phyloP scores from a whole-genome alignment of 2,113 vertebrate species.

The Phyllostomus hastatus region DNA sequence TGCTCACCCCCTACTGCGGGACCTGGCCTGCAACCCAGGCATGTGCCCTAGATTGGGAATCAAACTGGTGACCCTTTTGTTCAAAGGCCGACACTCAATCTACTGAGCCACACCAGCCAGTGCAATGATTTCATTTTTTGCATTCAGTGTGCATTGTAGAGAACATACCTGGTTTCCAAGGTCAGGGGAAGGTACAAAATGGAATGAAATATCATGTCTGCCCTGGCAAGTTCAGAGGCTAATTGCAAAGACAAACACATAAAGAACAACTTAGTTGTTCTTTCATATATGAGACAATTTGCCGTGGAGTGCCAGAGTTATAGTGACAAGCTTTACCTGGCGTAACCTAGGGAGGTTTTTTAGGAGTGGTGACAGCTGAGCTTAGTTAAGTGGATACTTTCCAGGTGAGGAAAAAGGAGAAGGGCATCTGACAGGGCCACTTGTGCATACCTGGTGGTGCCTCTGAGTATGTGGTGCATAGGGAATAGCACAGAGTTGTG shows the following conservation, averaged over 20 bases:
- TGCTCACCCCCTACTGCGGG: no score
- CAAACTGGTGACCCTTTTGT: no score
- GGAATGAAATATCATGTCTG: not conserved
- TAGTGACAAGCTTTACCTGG: not conserved
- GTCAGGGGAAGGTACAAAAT: not conserved
- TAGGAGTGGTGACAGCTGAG: not conserved
- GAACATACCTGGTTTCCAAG: not conserved
- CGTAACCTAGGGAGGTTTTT: not conserved
- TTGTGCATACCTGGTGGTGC: not conserved
- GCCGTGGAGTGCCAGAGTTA: not conserved
- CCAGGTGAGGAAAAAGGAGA: not conserved
- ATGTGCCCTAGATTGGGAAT: no score
- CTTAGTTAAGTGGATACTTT: not conserved
- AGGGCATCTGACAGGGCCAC: not conserved
- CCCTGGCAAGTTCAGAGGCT: not conserved
- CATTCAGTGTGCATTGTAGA: not conserved
- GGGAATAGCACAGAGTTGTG: not conserved
- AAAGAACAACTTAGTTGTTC: not conserved
- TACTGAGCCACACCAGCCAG: no score
- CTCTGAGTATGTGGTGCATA: not conserved
- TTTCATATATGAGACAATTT: not conserved
- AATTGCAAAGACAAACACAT: not conserved
- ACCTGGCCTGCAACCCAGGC: no score
- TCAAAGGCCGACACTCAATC: no score
- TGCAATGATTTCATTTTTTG: not conserved